A percentile compares a stretch with the other conserved stretches of the same genome.
Evolutionary conservation across 2,888 invertebrate genomes (phyloP).

Genomic region (Synanthedon formicaeformis): DNA sequence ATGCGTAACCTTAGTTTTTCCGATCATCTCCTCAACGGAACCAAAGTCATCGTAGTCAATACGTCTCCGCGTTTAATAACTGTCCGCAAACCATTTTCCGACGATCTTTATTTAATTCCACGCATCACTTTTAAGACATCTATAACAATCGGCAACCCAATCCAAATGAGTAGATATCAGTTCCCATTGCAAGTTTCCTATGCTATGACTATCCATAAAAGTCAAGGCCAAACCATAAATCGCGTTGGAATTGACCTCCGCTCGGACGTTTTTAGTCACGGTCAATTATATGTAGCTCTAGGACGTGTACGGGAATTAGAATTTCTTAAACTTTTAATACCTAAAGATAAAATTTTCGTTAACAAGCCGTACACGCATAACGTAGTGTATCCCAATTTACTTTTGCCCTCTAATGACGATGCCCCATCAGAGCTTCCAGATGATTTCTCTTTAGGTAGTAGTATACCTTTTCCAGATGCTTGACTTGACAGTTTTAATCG

Average conservation of each 20-base stretch:
- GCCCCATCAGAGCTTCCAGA: too few relatives aligned
- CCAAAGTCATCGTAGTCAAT: constrained; percentile 5
- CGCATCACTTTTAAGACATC: constrained; percentile 1
- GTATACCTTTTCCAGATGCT: too few relatives aligned
- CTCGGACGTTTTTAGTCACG: constrained; percentile 6
- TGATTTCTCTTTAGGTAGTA: too few relatives aligned
- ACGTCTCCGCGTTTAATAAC: constrained; percentile 4
- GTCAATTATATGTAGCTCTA: constrained; percentile 5
- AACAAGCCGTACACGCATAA: neutral
- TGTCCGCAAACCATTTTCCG: constrained; percentile 3
- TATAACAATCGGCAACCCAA: neutral
- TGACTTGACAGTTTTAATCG: too few relatives aligned
- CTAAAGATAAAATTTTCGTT: neutral
- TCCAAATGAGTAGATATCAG: constrained; percentile 6
- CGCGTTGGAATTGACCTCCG: constrained; percentile 6
- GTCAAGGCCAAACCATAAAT: constrained; percentile 6
- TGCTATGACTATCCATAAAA: constrained; percentile 9
- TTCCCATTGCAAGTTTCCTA: constrained; percentile 7
- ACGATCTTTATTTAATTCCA: constrained; percentile 5
- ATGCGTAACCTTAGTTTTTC: constrained; percentile 7
- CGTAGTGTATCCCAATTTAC: neutral
- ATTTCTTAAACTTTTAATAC: neutral
- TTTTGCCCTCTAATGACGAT: neutral
- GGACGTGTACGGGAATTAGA: constrained; percentile 1
- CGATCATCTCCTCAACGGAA: constrained; percentile 7